These are phyloP conservation scores for Triops cancriformis DNA, from an alignment of 1,140 invertebrate species.

Conservation along the genomic window DNA sequence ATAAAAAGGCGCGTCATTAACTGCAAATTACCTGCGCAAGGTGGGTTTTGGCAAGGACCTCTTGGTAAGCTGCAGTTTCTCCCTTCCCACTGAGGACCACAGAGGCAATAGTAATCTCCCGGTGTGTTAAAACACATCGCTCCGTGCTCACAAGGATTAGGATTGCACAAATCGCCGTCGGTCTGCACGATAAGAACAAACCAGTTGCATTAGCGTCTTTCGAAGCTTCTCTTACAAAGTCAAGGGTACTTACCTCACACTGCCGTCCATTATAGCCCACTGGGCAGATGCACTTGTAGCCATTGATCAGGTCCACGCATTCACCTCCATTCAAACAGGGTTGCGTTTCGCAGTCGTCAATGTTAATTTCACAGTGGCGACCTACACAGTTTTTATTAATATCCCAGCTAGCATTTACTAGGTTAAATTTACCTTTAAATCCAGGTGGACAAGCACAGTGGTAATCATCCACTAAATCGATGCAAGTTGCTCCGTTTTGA, in stretches of 20 bases:
- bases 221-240: constrained; percentile 31
- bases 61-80: constrained; percentile 70
- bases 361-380: constrained; percentile 37
- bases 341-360: constrained; percentile 34
- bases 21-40: constrained; percentile 34
- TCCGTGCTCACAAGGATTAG: constrained; percentile 68
- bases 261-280: constrained; percentile 66
- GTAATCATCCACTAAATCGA: constrained; percentile 42
- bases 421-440: constrained; percentile 52
- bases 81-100: constrained; percentile 73
- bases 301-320: constrained; percentile 43
- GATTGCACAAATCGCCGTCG: constrained; percentile 71
- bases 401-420: too few species aligned
- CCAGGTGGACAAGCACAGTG: constrained; percentile 67
- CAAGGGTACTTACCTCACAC: constrained; percentile 54
- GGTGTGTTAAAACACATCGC: constrained; percentile 72
- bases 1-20: not conserved
- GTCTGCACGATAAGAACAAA: constrained; percentile 45
- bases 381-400: constrained; percentile 34
- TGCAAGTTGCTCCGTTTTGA: constrained; percentile 44
- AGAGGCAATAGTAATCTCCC: constrained; percentile 79
- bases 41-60: constrained; percentile 37
- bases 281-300: constrained; percentile 41
- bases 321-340: constrained; percentile 48
- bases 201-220: not conserved